phyloP scores from a whole-genome alignment of 2,113 vertebrate species.

The Platanista minor region DNA sequence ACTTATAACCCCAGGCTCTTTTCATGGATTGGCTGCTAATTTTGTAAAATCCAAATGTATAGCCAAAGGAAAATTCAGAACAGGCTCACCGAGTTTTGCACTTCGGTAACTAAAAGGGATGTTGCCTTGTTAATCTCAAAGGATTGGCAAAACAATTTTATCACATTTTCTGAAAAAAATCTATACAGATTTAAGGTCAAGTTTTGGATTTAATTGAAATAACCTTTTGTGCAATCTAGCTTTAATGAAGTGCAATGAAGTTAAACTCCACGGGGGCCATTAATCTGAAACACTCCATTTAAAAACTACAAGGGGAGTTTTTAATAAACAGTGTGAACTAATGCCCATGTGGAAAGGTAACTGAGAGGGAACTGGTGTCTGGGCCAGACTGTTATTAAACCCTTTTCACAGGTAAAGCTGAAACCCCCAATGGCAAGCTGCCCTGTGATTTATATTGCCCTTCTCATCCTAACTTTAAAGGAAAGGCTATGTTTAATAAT shows the following conservation, averaged over 20 bases:
- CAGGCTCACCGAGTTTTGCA: slow-evolving; percentile 57
- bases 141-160: slow-evolving; percentile 81
- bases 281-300: slow-evolving; percentile 90
- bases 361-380: slow-evolving; percentile 84
- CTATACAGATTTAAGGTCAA: slow-evolving; percentile 81
- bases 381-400: slow-evolving; percentile 86
- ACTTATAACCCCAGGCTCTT: slow-evolving; percentile 56
- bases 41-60: slow-evolving; percentile 71
- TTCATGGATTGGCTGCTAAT: slow-evolving; percentile 68
- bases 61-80: slow-evolving; percentile 68
- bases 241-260: slow-evolving; percentile 91
- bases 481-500: slow-evolving; percentile 85
- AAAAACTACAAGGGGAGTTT: slow-evolving; percentile 87
- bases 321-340: slow-evolving; percentile 90
- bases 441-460: slow-evolving; percentile 84
- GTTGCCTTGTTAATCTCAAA: slow-evolving; percentile 81
- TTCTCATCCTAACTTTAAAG: slow-evolving; percentile 79
- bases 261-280: slow-evolving; percentile 85
- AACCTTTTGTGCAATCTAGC: slow-evolving; percentile 87
- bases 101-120: slow-evolving; percentile 69
- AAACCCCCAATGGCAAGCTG: slow-evolving; percentile 81
- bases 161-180: slow-evolving; percentile 80
- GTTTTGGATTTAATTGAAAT: slow-evolving; percentile 88
- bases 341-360: slow-evolving; percentile 89
- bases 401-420: slow-evolving; percentile 84